Evolutionary conservation across 2,797 vertebrate species (phyloP).

Genomic region (Cyclura pinguis): DNA sequence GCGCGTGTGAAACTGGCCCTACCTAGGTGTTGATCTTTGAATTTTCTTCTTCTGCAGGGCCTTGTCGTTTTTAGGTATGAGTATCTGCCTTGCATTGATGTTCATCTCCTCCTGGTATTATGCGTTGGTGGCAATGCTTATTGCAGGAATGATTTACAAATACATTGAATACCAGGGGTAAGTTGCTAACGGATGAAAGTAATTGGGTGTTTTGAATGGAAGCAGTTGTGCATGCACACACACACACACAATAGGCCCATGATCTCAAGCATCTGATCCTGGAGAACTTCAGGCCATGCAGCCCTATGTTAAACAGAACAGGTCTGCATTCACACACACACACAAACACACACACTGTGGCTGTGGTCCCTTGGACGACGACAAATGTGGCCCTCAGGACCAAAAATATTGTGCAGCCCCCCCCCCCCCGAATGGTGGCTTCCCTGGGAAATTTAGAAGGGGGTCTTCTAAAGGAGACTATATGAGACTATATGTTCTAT

Average conservation of each 20-base stretch:
- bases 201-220: not conserved
- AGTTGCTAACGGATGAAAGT: constrained; percentile 66
- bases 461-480: not conserved
- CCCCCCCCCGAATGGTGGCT: not conserved
- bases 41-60: constrained; percentile 82
- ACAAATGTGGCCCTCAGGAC: too few species aligned
- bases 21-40: not conserved
- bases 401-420: too few species aligned
- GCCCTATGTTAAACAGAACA: too few species aligned
- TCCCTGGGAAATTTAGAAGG: not conserved
- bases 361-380: too few species aligned
- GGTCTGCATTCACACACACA: too few species aligned
- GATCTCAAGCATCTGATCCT: too few species aligned
- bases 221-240: not conserved
- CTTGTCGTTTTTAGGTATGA: constrained; percentile 97
- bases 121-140: constrained; percentile 96
- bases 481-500: not conserved
- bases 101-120: constrained; percentile 99
- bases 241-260: not conserved
- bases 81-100: constrained; percentile 97
- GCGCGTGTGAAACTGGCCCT: not conserved
- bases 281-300: too few species aligned
- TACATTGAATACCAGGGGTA: constrained; percentile 99
- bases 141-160: constrained; percentile 99
- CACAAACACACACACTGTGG: too few species aligned